Base-by-base conservation (phyloP, 2,797 vertebrate genomes). In the Mus minutoides region DNA sequence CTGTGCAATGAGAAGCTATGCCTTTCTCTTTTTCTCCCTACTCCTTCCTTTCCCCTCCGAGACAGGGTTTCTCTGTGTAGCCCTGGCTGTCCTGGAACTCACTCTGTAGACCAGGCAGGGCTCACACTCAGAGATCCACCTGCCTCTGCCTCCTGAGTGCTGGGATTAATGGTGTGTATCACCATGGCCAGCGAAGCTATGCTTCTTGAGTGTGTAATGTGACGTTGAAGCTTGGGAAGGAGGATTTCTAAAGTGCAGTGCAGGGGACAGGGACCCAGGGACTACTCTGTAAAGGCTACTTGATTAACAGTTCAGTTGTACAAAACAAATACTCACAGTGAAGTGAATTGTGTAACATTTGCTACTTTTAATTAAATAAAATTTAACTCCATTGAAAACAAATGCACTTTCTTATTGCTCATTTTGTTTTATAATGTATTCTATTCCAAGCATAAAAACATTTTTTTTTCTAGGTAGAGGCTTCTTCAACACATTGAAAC, bases 321-420 rank as follows among this genome's bases (percentile, higher is more conserved):
- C 56, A 96, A 92, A 97, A 79, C 73, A 94, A 91, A 97, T 91
- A 93, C 40, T 96, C 95, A 94, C 83, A 86, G 76, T 73, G 87
- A 95, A 96, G 95, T 78, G 75, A 88, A 37, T 90, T 93, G 56
- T 91, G 89, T 96, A 94, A 94, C 43, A 86, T 97, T 98, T 97
- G 76, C 86, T 95, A 97, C 94, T 97, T 97, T 96, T 95, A 97
- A 82, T 86, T 96, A 96, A 94, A 76, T 64, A 86, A 83, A 95
- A 97, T 96, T 94, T 96, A 97, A 96, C 91, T 56, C 52, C 94
- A 93, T 88, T 88, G 71, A 94, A 97, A 96, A 95, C 31, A 76
- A 96, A 84, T 60, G 4, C 3, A n/a, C 85, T 93, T 96, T 90
- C 58, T 93, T 95, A 17, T 14, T 2, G 52, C 9, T 75, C 17